Evolutionary conservation across 2,797 vertebrate genomes (phyloP), one percentile per base, ranked within the genome.

Genomic region (Eospalax fontanierii): DNA sequence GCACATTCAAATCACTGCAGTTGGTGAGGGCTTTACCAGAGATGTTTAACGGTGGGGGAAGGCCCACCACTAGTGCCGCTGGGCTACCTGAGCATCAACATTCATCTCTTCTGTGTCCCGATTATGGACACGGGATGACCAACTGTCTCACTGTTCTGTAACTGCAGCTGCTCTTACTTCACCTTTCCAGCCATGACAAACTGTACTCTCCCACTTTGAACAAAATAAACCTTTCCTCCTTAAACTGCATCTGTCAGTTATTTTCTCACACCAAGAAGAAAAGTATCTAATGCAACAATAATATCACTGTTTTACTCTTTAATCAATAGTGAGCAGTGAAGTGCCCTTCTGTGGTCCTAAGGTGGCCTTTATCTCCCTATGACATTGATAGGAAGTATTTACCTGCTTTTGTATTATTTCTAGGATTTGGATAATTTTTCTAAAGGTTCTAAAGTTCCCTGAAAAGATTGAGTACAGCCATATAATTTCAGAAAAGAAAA

Each of bases 361-460:
- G 4, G 38, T 15, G 24, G 11, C 59, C 40, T 89, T 83, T 65
- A 35, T 84, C 35, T 16, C 68, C 70, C 82, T 11, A 26, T 43
- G 61, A 46, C 24, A 66, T 66, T 91, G 15, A 93, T 87, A 94
- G 11, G 3, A 82, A 70, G 6, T 66, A 26, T 22, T n/a, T 74
- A 38, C 50, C 65, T 65, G 70, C 16, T 6, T 35, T 93, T 65
- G 40, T 65, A 33, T 65, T 61, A 59, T 83, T 91, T 91, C 87
- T 16, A 87, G 61, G 38, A 81, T 79, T 89, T 40, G 8, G 24
- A 84, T 87, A 80, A 82, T 75, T 93, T 95, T 96, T 76, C 21
- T 68, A 2, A 88, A 93, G 90, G 82, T 85, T 78, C 63, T 82
- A 50, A 96, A 85, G 15, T 75, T 95, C 33, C 79, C 35, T 26